These are phyloP conservation scores for Otus scops DNA, from an alignment of 2,797 vertebrate species.

Conservation along the genomic window DNA sequence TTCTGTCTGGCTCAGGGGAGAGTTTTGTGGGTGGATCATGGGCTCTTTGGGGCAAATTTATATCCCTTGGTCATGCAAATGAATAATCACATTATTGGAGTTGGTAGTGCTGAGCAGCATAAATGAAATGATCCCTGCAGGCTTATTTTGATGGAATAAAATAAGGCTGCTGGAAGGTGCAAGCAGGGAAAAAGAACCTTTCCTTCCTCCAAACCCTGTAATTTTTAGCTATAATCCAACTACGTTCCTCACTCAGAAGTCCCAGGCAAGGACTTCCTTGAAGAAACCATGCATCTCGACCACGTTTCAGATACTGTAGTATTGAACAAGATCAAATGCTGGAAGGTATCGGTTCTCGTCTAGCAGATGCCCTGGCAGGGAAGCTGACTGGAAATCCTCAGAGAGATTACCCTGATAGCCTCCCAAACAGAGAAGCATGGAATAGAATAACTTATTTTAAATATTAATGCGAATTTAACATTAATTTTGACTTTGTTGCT, in stretches of 20 bases:
- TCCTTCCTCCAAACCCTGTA: background rate
- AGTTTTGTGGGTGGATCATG: background rate
- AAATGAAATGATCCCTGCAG: background rate
- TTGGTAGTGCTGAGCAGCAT: background rate
- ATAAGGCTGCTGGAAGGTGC: background rate
- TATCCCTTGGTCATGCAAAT: background rate
- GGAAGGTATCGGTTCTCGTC: background rate
- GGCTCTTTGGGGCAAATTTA: constrained; percentile 20
- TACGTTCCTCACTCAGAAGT: background rate
- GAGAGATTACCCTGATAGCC: constrained; percentile 21
- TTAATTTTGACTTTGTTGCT: constrained; percentile 24
- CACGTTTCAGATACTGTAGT: background rate
- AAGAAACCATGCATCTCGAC: background rate
- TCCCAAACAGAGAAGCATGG: constrained; percentile 26
- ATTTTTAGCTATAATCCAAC: background rate
- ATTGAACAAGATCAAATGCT: background rate
- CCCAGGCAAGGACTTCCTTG: background rate
- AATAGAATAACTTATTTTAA: constrained; percentile 35
- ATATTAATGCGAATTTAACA: constrained; percentile 22
- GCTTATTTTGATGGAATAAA: background rate
- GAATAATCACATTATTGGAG: background rate
- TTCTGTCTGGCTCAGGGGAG: background rate
- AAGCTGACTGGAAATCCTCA: background rate
- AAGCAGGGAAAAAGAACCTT: background rate
- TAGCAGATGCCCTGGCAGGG: background rate